Evolutionary conservation across 2,113 vertebrate genomes (phyloP), one percentile per base, ranked within the genome.

Genomic region (Suricata suricatta): DNA sequence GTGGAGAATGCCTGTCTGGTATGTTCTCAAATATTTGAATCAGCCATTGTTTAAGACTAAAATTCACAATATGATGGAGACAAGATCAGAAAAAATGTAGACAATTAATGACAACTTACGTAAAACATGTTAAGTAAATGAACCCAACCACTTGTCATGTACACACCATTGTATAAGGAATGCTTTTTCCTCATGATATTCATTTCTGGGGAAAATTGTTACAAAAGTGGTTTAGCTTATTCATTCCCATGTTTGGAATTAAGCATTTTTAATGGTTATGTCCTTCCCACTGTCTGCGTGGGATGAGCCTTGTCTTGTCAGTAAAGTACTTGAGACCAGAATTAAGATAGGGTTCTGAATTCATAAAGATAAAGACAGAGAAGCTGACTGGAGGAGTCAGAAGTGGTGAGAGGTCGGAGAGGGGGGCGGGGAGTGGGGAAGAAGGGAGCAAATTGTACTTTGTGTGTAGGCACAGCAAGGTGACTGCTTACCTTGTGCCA

Each of bases 211-310:
- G 85, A 95, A 91, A 96, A 97, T 98, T 93, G 87, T 95, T 88
- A 95, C 90, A 92, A 98, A 82, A 93, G 93, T 31, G n/a, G 88
- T 97, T 97, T 93, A 95, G 97, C 92, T 96, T 92, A 96, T 97
- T 98, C 94, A 95, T 97, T 96, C 64, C 97, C 94, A 97, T 98
- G 97, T 98, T 98, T 98, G 97, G 97, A 98, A 95, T 95, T 95
- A 96, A 97, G 86, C 63, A 38, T 82, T 92, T 97, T 90, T 35
- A 97, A 79, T 95, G 95, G 93, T 97, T 96, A 97, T 95, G 95
- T 97, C 64, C 93, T 97, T 96, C 86, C 88, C 74, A 76, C 93
- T 97, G 96, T 97, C 95, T 96, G 92, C 57, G 81, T 91, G 88
- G 88, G 96, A 97, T 81, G 89, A 96, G 68, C 71, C 60, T 82